These are phyloP conservation scores for Drosophila albomicans DNA, from an alignment of 1,140 invertebrate genomes.

Conservation along the genomic window DNA sequence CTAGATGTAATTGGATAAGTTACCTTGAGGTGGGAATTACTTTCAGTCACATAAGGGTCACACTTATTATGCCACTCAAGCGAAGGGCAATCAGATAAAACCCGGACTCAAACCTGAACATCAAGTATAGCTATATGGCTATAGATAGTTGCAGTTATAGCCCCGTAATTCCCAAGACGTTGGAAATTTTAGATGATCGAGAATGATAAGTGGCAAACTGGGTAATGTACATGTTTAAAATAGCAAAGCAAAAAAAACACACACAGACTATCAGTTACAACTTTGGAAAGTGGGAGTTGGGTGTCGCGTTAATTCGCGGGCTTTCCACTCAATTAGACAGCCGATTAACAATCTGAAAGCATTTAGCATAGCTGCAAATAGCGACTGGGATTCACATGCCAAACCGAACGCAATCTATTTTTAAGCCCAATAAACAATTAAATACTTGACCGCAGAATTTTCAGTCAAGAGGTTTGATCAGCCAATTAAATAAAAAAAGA, in stretches of 20 bases:
- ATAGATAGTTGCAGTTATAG: constrained; percentile 1
- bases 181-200: constrained; percentile 39
- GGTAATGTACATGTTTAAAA: constrained; percentile 28
- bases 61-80: constrained; percentile 8
- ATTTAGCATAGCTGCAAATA: constrained; percentile 35
- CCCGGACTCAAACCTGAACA: constrained; percentile 11
- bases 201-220: constrained; percentile 24
- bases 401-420: constrained; percentile 17
- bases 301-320: constrained; percentile 37
- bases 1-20: not conserved
- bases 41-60: constrained; percentile 18
- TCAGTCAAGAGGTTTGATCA: constrained; percentile 5
- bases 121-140: constrained; percentile 12
- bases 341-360: constrained; percentile 65
- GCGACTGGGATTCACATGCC: constrained; percentile 32
- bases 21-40: constrained; percentile 2
- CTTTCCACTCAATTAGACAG: constrained; percentile 68
- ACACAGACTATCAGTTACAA: constrained; percentile 8
- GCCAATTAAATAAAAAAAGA: constrained; percentile 12
- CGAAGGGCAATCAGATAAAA: not conserved
- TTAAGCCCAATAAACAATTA: constrained; percentile 7
- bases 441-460: constrained; percentile 30
- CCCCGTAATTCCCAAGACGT: constrained; percentile 30
- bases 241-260: not conserved
- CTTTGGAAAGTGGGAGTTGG: constrained; percentile 26